Conservation (phyloP, 2,113 vertebrate species). For the Sylvia atricapilla region DNA sequence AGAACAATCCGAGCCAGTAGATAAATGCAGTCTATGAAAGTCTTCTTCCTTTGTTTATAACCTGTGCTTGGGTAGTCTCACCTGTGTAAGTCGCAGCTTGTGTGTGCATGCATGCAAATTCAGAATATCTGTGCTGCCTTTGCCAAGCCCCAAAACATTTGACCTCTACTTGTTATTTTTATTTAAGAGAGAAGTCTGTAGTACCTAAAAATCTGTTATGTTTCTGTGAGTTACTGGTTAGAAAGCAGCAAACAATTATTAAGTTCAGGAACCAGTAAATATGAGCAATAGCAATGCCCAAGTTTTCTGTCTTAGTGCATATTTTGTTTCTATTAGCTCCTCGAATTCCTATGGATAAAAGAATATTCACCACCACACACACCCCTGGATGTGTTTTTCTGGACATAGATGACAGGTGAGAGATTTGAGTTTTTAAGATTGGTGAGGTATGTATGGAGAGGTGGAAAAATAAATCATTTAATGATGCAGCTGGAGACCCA, state of each 20-base stretch:
- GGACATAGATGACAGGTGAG: conserved; percentile 89
- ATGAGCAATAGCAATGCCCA: not conserved
- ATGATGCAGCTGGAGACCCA: not conserved
- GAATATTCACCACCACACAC: conserved; percentile 92
- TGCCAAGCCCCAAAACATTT: not conserved
- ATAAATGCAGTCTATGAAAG: not conserved
- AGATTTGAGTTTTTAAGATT: not conserved
- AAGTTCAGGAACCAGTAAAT: not conserved
- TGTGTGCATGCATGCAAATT: not conserved
- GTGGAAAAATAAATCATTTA: not conserved
- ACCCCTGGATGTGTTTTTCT: conserved; percentile 89
- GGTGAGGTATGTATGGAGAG: not conserved
- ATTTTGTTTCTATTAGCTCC: conserved; percentile 74
- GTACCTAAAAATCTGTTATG: not conserved
- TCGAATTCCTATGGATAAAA: conserved; percentile 87
- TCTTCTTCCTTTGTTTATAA: not conserved
- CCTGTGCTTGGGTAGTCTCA: not conserved
- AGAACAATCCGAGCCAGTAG: not conserved
- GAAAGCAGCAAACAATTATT: not conserved
- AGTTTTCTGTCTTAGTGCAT: not conserved
- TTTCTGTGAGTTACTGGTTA: not conserved
- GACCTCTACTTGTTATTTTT: not conserved
- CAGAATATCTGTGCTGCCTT: not conserved
- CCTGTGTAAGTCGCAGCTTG: not conserved
- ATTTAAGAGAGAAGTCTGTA: not conserved